Evolutionary conservation across 2,888 invertebrate species (phyloP).

Genomic region (Lacanobia wlatinum): DNA sequence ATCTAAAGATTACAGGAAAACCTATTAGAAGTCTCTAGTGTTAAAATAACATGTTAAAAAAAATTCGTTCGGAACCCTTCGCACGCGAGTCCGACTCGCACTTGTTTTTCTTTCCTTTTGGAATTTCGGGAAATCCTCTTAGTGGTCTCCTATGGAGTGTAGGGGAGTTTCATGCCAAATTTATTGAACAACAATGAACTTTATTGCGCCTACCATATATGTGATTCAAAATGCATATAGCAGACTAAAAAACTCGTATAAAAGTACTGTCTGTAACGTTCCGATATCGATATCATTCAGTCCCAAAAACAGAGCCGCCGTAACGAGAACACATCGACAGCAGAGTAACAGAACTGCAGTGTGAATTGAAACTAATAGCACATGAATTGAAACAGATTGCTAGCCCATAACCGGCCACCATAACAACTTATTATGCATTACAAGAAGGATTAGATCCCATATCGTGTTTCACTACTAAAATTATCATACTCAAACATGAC

Average conservation of each 20-base stretch:
- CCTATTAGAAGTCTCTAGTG: too few relatives aligned
- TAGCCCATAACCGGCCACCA: conserved; percentile 34
- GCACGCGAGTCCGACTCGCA: too few relatives aligned
- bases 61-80: too few relatives aligned
- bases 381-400: conserved; percentile 55
- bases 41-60: too few relatives aligned
- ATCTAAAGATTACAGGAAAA: too few relatives aligned
- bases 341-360: conserved; percentile 35
- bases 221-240: background rate
- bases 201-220: background rate
- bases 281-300: background rate
- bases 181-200: background rate
- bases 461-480: conserved; percentile 63
- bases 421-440: conserved; percentile 56
- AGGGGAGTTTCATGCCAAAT: too few relatives aligned
- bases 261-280: background rate
- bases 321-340: conserved; percentile 25
- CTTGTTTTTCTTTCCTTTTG: too few relatives aligned
- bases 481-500: conserved; percentile 71
- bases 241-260: background rate
- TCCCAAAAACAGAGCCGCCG: conserved; percentile 12
- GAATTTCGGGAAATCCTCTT: too few relatives aligned
- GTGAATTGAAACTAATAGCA: conserved; percentile 53
- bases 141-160: too few relatives aligned
- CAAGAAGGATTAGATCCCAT: conserved; percentile 57